Evolutionary conservation across 1,140 invertebrate species (phyloP).

Genomic region (Onthophagus taurus): DNA sequence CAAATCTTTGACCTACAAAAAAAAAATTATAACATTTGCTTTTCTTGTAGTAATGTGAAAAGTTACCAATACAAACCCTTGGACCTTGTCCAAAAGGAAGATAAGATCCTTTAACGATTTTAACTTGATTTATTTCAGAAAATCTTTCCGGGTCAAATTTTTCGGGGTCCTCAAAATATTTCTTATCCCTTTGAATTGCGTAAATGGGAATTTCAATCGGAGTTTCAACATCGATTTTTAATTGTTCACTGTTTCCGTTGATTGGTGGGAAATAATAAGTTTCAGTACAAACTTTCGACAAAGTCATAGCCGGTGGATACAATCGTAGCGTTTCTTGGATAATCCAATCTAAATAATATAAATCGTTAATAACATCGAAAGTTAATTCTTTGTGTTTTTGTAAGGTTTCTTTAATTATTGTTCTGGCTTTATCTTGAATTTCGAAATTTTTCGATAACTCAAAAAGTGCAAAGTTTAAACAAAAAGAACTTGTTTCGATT

Average conservation of each 20-base stretch:
- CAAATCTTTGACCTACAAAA: no score
- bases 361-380: constrained; percentile 25
- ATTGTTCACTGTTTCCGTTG: not conserved
- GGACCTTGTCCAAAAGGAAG: constrained; percentile 46
- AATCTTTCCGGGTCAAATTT: constrained; percentile 51
- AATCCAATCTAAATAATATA: constrained; percentile 32
- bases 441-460: constrained; percentile 42
- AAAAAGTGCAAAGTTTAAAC: constrained; percentile 42
- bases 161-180: constrained; percentile 46
- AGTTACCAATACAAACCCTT: constrained; percentile 46
- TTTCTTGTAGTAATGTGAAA: no score
- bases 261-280: constrained; percentile 22
- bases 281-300: constrained; percentile 27
- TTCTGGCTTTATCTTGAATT: constrained; percentile 40
- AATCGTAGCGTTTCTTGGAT: constrained; percentile 24
- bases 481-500: constrained; percentile 51
- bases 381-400: constrained; percentile 10
- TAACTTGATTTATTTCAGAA: constrained; percentile 25
- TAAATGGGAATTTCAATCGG: constrained; percentile 22
- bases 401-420: constrained; percentile 37
- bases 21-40: no score
- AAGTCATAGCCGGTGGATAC: constrained; percentile 28
- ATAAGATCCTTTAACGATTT: constrained; percentile 34
- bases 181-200: constrained; percentile 32
- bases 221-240: constrained; percentile 25